Evolutionary conservation across 2,797 vertebrate species (phyloP).

Genomic region (Sarcophilus harrisii): DNA sequence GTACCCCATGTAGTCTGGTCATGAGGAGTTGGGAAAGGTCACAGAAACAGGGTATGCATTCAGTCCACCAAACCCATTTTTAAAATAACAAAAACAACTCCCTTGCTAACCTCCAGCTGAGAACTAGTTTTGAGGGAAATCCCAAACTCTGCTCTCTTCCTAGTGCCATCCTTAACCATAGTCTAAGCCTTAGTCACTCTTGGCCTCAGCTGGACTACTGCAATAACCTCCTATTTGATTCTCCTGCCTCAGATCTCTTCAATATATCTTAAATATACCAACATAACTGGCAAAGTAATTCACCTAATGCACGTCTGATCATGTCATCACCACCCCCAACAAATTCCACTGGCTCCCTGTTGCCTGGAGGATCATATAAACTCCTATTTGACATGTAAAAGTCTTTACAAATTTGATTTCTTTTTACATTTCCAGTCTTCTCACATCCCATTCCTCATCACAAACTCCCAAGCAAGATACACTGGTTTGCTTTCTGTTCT

Average conservation of each 20-base stretch:
- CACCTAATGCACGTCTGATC: neutral
- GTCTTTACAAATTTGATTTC: neutral
- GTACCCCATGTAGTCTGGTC: neutral
- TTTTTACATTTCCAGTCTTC: neutral
- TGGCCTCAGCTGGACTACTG: neutral
- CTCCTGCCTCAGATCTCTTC: neutral
- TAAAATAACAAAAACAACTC: neutral
- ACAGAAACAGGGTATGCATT: neutral
- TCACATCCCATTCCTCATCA: neutral
- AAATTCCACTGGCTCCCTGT: neutral
- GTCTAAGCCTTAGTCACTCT: neutral
- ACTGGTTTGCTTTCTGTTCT: neutral
- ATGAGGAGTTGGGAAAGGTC: neutral
- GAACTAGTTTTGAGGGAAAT: neutral
- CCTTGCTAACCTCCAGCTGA: neutral
- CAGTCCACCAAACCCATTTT: neutral
- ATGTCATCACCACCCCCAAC: neutral
- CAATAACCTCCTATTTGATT: neutral
- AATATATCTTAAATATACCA: neutral
- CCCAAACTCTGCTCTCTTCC: neutral
- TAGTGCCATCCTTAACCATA: neutral
- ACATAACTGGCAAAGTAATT: neutral
- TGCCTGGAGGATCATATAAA: neutral
- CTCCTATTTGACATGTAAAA: neutral
- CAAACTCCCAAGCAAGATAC: neutral